These are phyloP conservation scores for Coptodon bakossiorum DNA, from an alignment of 2,113 vertebrate species.

Conservation along the genomic window DNA sequence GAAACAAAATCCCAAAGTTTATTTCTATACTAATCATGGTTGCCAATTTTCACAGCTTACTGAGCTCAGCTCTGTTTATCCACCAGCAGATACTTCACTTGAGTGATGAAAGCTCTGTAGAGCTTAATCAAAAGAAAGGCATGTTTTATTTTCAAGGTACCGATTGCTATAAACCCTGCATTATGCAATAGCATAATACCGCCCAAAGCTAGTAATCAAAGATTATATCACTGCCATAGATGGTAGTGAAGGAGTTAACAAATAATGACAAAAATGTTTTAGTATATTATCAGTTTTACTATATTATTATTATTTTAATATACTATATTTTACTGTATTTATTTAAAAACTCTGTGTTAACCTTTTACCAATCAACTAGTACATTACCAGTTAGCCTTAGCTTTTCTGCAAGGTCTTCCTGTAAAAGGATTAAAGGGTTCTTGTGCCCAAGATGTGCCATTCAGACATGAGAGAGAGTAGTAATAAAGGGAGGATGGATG, in stretches of 20 bases:
- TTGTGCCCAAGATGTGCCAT: constrained; percentile 20
- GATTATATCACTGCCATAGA: neutral
- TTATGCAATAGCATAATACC: fast-evolving
- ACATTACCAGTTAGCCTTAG: neutral
- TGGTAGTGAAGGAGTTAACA: neutral
- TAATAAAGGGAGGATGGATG: constrained; percentile 48
- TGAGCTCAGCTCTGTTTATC: neutral
- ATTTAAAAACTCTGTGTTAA: neutral
- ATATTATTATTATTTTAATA: neutral
- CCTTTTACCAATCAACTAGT: neutral
- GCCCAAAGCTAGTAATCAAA: neutral
- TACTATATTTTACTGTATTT: neutral
- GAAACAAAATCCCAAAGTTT: neutral
- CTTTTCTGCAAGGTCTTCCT: neutral
- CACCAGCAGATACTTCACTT: neutral
- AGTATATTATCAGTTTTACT: neutral
- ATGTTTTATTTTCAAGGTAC: neutral
- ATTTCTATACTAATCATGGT: fast-evolving
- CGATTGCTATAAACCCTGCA: neutral
- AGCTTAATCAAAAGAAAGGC: neutral
- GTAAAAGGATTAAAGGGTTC: constrained; percentile 11
- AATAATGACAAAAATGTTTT: neutral
- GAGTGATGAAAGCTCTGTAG: neutral
- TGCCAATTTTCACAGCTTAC: neutral
- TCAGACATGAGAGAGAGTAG: constrained; percentile 17